These are phyloP conservation scores for Drosophila trichaetosa DNA, from an alignment of 2,888 invertebrate genomes.

Conservation along the genomic window DNA sequence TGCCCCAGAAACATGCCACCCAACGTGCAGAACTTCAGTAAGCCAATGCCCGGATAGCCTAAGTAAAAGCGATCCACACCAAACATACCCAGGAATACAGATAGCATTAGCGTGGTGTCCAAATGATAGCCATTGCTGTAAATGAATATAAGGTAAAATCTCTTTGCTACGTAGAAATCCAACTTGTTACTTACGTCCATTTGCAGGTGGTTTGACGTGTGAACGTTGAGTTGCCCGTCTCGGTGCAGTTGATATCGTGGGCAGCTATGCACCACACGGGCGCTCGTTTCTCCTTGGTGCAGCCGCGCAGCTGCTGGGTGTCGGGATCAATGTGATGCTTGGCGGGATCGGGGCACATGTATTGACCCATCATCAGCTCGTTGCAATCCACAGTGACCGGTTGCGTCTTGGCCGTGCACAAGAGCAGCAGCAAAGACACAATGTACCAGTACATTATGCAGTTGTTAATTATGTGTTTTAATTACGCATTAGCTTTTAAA, in stretches of 20 bases:
- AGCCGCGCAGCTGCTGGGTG: constrained; percentile 94
- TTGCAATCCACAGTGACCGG: constrained; percentile 87
- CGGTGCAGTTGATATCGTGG: constrained; percentile 92
- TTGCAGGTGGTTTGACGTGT: constrained; percentile 93
- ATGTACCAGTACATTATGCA: constrained; percentile 52
- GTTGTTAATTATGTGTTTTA: constrained; percentile 5
- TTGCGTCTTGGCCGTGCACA: constrained; percentile 41
- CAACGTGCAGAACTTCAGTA: constrained; percentile 97
- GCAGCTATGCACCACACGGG: constrained; percentile 92
- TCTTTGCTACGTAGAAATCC: not conserved
- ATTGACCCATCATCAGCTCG: constrained; percentile 91
- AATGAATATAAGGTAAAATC: too few relatives aligned
- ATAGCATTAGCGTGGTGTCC: constrained; percentile 95
- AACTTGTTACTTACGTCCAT: constrained; percentile 93
- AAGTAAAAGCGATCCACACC: constrained; percentile 98
- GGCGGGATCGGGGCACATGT: constrained; percentile 92
- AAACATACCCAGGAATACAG: constrained; percentile 99
- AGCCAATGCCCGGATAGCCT: constrained; percentile 98
- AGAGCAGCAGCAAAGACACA: constrained; percentile 45
- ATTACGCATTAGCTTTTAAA: constrained; percentile 1
- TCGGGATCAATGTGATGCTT: constrained; percentile 92
- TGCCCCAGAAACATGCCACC: constrained; percentile 99
- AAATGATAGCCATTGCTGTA: constrained; percentile 96
- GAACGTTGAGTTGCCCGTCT: constrained; percentile 92
- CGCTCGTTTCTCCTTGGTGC: constrained; percentile 84